A percentile compares a stretch with the other conserved stretches of the same genome.
These are phyloP conservation scores for Ceuthmochares aereus DNA, from an alignment of 2,113 vertebrate genomes.

Conservation along the genomic window DNA sequence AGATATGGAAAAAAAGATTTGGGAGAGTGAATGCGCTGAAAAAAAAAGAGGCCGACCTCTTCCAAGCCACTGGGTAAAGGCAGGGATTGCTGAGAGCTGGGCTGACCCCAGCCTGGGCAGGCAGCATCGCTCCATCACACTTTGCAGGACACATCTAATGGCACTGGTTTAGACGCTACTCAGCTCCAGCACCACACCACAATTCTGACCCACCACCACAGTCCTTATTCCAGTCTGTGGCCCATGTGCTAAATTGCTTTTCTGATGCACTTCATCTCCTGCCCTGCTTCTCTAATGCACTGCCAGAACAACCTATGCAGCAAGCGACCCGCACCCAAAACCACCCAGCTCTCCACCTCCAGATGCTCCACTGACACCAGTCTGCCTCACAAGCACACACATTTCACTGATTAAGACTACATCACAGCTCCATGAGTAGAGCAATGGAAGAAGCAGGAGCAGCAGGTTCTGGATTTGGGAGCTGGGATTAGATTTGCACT, in stretches of 20 bases:
- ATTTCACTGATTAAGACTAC: rapidly evolving
- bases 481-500: background rate
- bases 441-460: rapidly evolving
- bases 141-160: background rate
- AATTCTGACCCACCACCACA: rapidly evolving
- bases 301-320: background rate
- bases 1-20: constrained; percentile 18
- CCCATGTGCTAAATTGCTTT: background rate
- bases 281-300: background rate
- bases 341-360: background rate
- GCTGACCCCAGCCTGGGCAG: background rate
- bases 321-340: rapidly evolving
- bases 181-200: background rate
- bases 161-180: background rate
- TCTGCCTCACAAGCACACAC: rapidly evolving
- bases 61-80: background rate
- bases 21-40: constrained; percentile 26
- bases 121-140: rapidly evolving
- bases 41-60: constrained; percentile 27
- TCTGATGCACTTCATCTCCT: background rate
- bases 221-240: background rate
- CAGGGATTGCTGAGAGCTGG: background rate
- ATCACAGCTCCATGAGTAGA: rapidly evolving
- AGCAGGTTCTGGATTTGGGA: background rate
- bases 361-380: rapidly evolving